phyloP scores from a whole-genome alignment of 2,888 invertebrate species.

The Torymus texanus region DNA sequence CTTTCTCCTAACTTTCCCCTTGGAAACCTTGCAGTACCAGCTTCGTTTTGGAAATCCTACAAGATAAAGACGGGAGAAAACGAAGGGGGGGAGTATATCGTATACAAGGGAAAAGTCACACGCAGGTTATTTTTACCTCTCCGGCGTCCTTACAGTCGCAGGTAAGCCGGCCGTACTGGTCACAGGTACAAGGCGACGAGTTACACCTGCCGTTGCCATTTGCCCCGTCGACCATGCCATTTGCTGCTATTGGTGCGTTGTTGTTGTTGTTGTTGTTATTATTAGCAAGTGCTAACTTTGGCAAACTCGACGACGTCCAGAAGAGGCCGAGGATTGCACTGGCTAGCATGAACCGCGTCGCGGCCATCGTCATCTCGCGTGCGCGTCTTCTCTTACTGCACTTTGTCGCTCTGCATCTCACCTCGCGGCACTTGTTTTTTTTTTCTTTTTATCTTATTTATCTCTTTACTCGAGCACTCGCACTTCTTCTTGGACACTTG shows the following conservation, averaged over 20 bases:
- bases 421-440: too few species aligned
- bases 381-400: background rate
- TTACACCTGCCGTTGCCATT: conserved; percentile 74
- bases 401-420: too few species aligned
- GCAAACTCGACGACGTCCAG: conserved; percentile 60
- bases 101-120: background rate
- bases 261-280: conserved; percentile 22
- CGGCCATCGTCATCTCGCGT: conserved; percentile 64
- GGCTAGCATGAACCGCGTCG: conserved; percentile 67
- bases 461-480: too few species aligned
- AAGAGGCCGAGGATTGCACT: conserved; percentile 71
- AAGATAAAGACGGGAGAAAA: too few species aligned
- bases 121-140: conserved; percentile 69
- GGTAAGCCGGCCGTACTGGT: conserved; percentile 78
- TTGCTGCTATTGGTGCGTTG: conserved; percentile 24
- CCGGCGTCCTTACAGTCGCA: conserved; percentile 78
- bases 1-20: background rate
- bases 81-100: too few species aligned
- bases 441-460: too few species aligned
- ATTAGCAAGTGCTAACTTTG: conserved; percentile 5
- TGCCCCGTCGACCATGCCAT: conserved; percentile 60
- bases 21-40: too few species aligned
- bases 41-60: too few species aligned
- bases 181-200: conserved; percentile 78
- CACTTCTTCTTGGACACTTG: conserved; percentile 18